These are phyloP conservation scores for Panurus biarmicus DNA, from an alignment of 2,113 vertebrate species.

Conservation along the genomic window DNA sequence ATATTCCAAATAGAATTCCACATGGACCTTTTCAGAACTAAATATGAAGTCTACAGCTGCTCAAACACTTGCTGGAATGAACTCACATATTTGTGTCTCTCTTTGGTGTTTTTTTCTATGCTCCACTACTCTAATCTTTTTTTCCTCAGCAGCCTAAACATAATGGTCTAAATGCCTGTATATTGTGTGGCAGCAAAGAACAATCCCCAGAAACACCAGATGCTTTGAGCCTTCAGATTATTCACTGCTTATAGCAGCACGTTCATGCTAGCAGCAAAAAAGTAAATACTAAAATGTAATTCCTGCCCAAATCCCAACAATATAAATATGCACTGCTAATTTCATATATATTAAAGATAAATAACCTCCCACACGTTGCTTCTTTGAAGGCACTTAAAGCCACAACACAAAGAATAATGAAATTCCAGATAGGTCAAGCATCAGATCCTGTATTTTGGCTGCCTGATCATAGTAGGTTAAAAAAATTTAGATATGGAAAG, in stretches of 20 bases:
- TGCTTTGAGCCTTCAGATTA: neutral
- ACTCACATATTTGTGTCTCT: neutral
- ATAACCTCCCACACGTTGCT: neutral
- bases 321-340: neutral
- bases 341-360: neutral
- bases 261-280: neutral
- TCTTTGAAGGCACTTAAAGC: neutral
- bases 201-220: neutral
- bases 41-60: slow-evolving; percentile 3
- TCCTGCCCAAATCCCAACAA: neutral
- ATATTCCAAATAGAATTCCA: neutral
- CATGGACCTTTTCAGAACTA: neutral
- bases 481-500: neutral
- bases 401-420: neutral
- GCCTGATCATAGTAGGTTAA: neutral
- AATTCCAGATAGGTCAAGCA: neutral
- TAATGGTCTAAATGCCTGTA: neutral
- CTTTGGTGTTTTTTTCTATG: neutral
- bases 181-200: neutral
- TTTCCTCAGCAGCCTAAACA: neutral
- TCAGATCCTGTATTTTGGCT: neutral
- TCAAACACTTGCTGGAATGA: slow-evolving; percentile 5
- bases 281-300: neutral
- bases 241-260: neutral
- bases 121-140: neutral